A percentile compares a stretch with the other conserved stretches of the same genome.
Conservation (phyloP, 2,113 vertebrate species). For the Camelus dromedarius region DNA sequence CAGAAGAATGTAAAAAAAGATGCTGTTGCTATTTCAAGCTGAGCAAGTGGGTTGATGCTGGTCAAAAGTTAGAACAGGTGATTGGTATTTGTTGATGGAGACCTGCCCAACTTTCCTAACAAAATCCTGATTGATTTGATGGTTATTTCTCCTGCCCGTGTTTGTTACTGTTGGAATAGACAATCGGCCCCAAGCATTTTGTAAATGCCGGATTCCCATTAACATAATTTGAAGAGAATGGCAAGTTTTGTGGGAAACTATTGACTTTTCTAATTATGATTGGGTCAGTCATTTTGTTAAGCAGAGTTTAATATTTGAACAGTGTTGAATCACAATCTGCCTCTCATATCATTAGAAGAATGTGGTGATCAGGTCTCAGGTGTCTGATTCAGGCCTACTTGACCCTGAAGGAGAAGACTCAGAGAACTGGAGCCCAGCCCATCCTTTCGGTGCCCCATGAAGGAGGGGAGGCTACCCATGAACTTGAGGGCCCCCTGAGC, state of each 20-base stretch:
- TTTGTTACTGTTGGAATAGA: slow-evolving; percentile 28
- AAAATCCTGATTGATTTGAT: not conserved
- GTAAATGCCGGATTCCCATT: slow-evolving; percentile 4
- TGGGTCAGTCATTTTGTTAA: not conserved
- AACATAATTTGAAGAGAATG: slow-evolving; percentile 27
- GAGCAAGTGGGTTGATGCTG: not conserved
- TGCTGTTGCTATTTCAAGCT: not conserved
- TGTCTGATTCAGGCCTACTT: not conserved
- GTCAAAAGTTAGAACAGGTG: not conserved
- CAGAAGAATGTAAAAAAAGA: slow-evolving; percentile 9
- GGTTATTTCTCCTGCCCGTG: not conserved
- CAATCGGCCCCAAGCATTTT: not conserved
- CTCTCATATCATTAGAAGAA: not conserved
- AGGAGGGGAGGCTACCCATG: not conserved
- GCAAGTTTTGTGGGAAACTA: not conserved
- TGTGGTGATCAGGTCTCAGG: not conserved
- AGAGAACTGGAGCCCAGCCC: not conserved
- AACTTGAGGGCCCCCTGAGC: not conserved
- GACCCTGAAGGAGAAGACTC: not conserved
- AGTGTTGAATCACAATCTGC: not conserved
- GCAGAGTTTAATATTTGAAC: not conserved
- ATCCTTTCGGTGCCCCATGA: not conserved
- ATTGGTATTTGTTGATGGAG: not conserved
- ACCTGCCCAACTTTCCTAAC: not conserved
- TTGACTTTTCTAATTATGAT: slow-evolving; percentile 1